A percentile compares a stretch with the other conserved stretches of the same genome.
Conservation (phyloP, 2,888 invertebrate species). For the Lissocephala sabroskyi region DNA sequence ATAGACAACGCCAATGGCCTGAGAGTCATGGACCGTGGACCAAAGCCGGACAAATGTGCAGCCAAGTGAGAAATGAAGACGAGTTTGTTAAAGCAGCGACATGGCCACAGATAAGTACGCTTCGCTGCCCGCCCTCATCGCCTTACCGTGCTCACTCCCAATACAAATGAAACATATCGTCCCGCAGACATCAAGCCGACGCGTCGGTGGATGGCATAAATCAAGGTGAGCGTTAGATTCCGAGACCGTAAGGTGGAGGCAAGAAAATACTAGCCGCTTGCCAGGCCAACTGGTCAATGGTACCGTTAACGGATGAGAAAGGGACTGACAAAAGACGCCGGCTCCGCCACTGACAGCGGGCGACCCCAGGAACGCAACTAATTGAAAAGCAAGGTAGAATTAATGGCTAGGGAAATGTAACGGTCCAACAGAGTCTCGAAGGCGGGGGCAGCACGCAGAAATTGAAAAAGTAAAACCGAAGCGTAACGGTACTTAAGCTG, state of each 20-base stretch:
- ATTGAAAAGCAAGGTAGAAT: slow-evolving; percentile 60
- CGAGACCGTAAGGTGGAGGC: slow-evolving; percentile 5
- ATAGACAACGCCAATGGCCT: slow-evolving; percentile 47
- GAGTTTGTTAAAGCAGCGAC: slow-evolving; percentile 54
- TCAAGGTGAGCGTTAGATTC: slow-evolving; percentile 34
- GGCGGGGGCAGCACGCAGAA: slow-evolving; percentile 9
- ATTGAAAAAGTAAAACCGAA: slow-evolving; percentile 40
- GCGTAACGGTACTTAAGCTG: slow-evolving; percentile 62
- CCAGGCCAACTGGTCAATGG: no score
- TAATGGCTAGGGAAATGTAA: slow-evolving; percentile 52
- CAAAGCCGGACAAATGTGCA: slow-evolving; percentile 46
- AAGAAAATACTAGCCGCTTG: slow-evolving; percentile 20
- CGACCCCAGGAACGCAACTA: slow-evolving; percentile 32
- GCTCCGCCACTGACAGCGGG: slow-evolving; percentile 5
- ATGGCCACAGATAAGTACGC: slow-evolving; percentile 49
- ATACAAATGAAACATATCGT: not conserved
- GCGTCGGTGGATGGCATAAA: slow-evolving; percentile 31
- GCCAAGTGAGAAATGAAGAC: slow-evolving; percentile 66
- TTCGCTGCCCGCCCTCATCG: slow-evolving; percentile 25
- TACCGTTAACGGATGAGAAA: not conserved
- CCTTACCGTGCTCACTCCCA: not conserved
- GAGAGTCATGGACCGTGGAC: slow-evolving; percentile 38
- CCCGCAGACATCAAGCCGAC: not conserved
- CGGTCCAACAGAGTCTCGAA: slow-evolving; percentile 19
- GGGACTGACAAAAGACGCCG: slow-evolving; percentile 6